Evolutionary conservation across 92 coral and sea anemone species (phyloP).

Genomic region (Epizoanthus ramosus): DNA sequence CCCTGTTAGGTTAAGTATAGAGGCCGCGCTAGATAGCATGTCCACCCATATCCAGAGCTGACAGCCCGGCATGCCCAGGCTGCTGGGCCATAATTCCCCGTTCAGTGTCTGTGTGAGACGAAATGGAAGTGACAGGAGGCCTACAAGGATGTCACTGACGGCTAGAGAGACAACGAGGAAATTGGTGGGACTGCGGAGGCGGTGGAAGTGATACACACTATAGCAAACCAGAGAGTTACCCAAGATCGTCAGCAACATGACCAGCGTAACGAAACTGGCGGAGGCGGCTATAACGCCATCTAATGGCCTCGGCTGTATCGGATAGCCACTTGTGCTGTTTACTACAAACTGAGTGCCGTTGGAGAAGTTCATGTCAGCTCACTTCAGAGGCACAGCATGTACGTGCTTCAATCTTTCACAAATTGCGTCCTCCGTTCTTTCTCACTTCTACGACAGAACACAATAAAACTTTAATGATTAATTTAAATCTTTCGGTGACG

Average conservation of each 20-base stretch:
- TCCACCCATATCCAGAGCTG: constrained; percentile 96
- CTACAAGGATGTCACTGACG: constrained; percentile 89
- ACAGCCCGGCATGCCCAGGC: constrained; percentile 75
- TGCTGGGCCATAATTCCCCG: constrained; percentile 66
- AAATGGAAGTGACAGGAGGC: constrained; percentile 84
- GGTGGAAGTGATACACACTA: constrained; percentile 77
- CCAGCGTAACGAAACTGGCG: constrained; percentile 78
- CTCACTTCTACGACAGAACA: constrained; percentile 10
- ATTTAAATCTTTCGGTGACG: constrained; percentile 12
- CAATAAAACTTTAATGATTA: constrained; percentile 28
- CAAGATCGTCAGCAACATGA: constrained; percentile 84
- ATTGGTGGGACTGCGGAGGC: constrained; percentile 91
- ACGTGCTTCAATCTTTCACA: neutral
- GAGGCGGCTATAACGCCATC: constrained; percentile 62
- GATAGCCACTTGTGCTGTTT: neutral
- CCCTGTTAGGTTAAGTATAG: constrained; percentile 86
- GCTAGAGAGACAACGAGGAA: constrained; percentile 92
- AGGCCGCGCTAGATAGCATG: constrained; percentile 88
- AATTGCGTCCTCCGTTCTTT: neutral
- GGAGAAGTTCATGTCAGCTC: constrained; percentile 23
- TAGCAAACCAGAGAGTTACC: constrained; percentile 92
- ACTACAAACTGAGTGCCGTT: constrained; percentile 2
- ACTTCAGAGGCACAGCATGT: neutral
- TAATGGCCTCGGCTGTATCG: constrained; percentile 5
- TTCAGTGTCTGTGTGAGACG: constrained; percentile 82